Base-by-base conservation (phyloP, 1,140 invertebrate species). In the Solenopsis fugax region DNA sequence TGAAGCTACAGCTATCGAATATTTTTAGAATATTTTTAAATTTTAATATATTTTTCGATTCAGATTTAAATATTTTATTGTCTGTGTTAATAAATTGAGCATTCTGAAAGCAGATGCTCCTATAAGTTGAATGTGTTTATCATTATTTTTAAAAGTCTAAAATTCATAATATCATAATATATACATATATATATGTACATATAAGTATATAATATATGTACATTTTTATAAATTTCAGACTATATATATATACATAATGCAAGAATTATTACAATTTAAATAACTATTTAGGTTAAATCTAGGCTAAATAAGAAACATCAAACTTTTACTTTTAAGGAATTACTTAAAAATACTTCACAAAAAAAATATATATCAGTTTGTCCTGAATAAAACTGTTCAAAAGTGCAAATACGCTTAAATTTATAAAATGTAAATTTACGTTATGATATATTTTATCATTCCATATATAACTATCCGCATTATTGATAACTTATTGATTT, bases 401-500 rank as follows among this genome's bases (percentile, higher is more conserved):
- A 3, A 12, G 0, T 21, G 18, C 24, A 5, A 16, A 41, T 10
- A 41, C 18, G 10, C 2, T 45, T 64, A 29, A 64, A 50, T 6
- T 81, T 69, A 69, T 69, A 21, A 41, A 64, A 80, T 13, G 7
- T 54, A 45, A 67, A 54, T 56, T 80, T 41, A 24, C 48, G 29
- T 7, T 64, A 34, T 16, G 13, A 54, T 41, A 69, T 41, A 72
- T 34, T 18, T 69, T 54, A 84, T 67, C 34, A 62, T 37, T 34
- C 4, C 6, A 24, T 12, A 24, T 48, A 37, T 13, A 50, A 12
- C 18, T 72, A 65, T 9, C 5, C 24, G 10, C 34, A 16, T 0
- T 48, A 73, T 73, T 24, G 69, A 84, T 84, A 75, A 82, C 54
- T 34, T 82, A 58, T 60, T 52, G 37, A 69, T 60, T 58, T 16